phyloP scores from a whole-genome alignment of 2,797 vertebrate species.

The Gymnopithys bicolor region DNA sequence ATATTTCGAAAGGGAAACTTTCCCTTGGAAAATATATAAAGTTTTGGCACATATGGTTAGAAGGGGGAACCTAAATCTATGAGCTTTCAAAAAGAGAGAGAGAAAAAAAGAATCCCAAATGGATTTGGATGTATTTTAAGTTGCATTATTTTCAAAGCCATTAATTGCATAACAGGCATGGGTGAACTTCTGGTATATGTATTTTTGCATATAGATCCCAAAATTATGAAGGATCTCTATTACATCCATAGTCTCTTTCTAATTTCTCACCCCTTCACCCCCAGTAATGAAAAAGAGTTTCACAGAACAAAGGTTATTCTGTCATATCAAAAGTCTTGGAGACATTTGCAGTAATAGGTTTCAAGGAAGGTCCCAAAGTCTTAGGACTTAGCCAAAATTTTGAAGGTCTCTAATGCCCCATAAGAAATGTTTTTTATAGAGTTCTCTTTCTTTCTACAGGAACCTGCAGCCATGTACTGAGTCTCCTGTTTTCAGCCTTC shows the following conservation, averaged over 20 bases:
- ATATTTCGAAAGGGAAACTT: not conserved
- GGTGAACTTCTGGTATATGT: not conserved
- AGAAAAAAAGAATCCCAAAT: accelerated
- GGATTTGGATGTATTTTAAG: not conserved
- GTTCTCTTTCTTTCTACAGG: not conserved
- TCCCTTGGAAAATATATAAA: not conserved
- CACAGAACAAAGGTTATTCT: not conserved
- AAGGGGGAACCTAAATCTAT: not conserved
- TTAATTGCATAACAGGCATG: not conserved
- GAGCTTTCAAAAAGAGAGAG: not conserved
- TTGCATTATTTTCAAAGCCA: not conserved
- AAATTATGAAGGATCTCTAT: not conserved
- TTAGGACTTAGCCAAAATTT: not conserved
- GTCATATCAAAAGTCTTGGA: not conserved
- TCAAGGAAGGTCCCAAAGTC: not conserved
- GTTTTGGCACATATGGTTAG: not conserved
- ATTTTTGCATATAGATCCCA: not conserved
- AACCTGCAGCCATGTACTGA: not conserved
- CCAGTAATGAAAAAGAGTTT: not conserved
- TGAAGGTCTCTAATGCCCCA: not conserved
- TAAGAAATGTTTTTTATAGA: not conserved
- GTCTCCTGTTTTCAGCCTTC: not conserved
- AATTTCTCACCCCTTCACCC: not conserved
- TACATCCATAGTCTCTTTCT: not conserved
- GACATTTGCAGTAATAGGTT: not conserved